phyloP scores from a whole-genome alignment of 92 coral and sea anemone genomes.

The Pocillopora grandis region DNA sequence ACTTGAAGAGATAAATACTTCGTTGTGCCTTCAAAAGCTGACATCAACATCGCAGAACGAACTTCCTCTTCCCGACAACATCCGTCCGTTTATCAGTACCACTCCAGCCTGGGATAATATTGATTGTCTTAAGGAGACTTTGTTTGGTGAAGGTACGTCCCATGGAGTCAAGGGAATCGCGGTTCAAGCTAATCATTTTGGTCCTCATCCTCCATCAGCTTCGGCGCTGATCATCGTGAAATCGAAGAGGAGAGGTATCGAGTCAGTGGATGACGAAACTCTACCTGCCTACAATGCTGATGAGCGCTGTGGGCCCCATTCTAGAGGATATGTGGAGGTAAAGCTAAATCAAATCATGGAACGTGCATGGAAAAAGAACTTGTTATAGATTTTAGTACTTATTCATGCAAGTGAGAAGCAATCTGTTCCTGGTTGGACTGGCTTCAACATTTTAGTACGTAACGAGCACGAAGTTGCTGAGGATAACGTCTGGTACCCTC shows the following conservation, averaged over 20 bases:
- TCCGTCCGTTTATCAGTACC: constrained; percentile 9
- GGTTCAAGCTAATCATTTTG: constrained; percentile 43
- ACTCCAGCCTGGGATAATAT: constrained; percentile 5
- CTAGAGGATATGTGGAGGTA: constrained; percentile 53
- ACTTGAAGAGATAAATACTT: constrained; percentile 65
- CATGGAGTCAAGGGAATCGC: constrained; percentile 53
- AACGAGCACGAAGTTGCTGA: constrained; percentile 22
- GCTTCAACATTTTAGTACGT: constrained; percentile 38
- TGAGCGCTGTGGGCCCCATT: constrained; percentile 40
- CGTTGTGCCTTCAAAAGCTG: constrained; percentile 54
- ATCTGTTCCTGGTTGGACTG: constrained; percentile 37
- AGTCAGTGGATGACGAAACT: constrained; percentile 4
- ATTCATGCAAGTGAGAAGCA: constrained; percentile 1
- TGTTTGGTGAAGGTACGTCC: constrained; percentile 51
- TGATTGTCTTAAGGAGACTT: constrained; percentile 46
- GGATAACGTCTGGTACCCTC: constrained; percentile 41
- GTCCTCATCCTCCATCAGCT: constrained; percentile 34
- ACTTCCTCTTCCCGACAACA: constrained; percentile 40
- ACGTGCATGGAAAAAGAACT: constrained; percentile 40
- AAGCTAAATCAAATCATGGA: constrained; percentile 33
- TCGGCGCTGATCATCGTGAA: constrained; percentile 3
- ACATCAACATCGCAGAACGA: constrained; percentile 32
- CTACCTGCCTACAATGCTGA: constrained; percentile 34
- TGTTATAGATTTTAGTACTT: constrained; percentile 37
- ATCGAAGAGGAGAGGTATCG: constrained; percentile 23